Base-by-base conservation (phyloP, 2,113 vertebrate species). In the Neoarius graeffei region DNA sequence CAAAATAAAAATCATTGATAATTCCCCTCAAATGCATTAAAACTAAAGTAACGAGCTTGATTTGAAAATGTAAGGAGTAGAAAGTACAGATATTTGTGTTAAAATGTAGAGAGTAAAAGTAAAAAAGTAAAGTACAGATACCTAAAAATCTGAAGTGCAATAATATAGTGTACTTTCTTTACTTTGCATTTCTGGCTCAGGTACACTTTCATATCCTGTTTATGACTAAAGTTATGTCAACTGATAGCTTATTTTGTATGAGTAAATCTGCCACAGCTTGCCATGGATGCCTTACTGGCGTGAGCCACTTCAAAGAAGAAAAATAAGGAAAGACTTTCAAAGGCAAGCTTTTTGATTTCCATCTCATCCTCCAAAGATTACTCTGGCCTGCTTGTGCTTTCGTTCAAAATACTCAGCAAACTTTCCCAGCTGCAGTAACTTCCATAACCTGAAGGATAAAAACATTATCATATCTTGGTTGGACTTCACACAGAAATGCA, bases 291-390 rank as follows among this genome's bases (percentile, higher is more conserved):
- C n/a, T 83, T 19, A 64, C 19, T 42, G 59, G 84, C 80, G 62
- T 56, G 56, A 88, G 82, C 66, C 67, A 54, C 79, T 85, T 87
- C 50, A 67, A 64, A 83, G 79, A 85, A 20, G 64, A 62, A 27
- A 59, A 90, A 84, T 83, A 88, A 71, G 52, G 56, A 74, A 87
- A 84, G 83, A 83, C 56, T 89, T 90, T 80, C 19, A 27, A 56
- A 13, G 2, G 35, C 11, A 0, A 79, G 80, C 35, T 83, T 90
- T 88, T 91, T n/a, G 76, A 91, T 90, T 90, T 90, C 87, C 89
- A 60, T 80, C 83, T 84, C 17, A 48, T 81, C 66, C 85, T 15
- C n/a, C 13, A 54, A 84, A 84, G 85, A 89, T 89, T 87, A 81
- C 74, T 13, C 60, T 85, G 69, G 56, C 42, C 54, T 20, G 59